phyloP scores from a whole-genome alignment of 2,888 invertebrate species.

The Cerceris rybyensis region DNA sequence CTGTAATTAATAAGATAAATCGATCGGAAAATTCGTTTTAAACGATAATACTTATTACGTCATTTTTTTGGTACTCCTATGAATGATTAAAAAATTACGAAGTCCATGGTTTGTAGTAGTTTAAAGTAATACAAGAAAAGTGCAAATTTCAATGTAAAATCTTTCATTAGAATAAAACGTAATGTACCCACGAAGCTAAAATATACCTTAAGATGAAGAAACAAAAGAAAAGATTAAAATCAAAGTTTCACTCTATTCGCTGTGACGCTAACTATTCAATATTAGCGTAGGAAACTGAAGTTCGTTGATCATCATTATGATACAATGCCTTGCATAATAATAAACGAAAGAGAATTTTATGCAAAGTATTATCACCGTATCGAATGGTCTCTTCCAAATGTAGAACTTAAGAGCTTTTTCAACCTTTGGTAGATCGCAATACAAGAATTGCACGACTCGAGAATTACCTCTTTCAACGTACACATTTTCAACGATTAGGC shows the following conservation, averaged over 20 bases:
- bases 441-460: conserved; percentile 37
- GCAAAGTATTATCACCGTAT: conserved; percentile 41
- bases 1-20: conserved; percentile 37
- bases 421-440: conserved; percentile 54
- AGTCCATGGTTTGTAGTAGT: neutral
- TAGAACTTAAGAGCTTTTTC: conserved; percentile 37
- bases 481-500: conserved; percentile 74
- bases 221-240: conserved; percentile 16
- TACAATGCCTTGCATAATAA: conserved; percentile 39
- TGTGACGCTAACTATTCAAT: conserved; percentile 25
- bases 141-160: neutral
- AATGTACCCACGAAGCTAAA: neutral
- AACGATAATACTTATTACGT: conserved; percentile 9
- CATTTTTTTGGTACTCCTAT: conserved; percentile 9
- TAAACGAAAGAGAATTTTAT: conserved; percentile 35
- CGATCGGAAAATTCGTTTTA: conserved; percentile 19
- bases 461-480: conserved; percentile 24
- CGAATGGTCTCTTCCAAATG: conserved; percentile 32
- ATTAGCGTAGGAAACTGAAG: conserved; percentile 39
- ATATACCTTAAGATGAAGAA: neutral
- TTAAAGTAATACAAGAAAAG: neutral
- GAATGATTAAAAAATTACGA: conserved; percentile 10
- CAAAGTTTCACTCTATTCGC: conserved; percentile 19
- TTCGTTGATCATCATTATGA: conserved; percentile 25
- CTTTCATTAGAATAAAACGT: no score